Evolutionary conservation across 2,888 invertebrate genomes (phyloP).

Genomic region (Thera britannica): DNA sequence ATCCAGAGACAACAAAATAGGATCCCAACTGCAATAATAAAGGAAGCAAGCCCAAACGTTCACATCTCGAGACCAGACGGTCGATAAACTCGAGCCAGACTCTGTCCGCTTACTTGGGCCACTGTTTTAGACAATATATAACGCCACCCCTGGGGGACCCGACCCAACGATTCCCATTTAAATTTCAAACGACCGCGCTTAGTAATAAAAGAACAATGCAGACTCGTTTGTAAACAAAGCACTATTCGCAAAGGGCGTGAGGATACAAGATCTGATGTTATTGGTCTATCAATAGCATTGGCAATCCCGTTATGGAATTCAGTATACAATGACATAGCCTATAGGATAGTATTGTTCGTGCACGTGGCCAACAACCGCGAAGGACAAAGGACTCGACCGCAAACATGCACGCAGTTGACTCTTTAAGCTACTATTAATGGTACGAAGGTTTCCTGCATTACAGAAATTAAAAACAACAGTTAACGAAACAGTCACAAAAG

Average conservation of each 20-base stretch:
- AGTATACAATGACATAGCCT: slow-evolving; percentile 51
- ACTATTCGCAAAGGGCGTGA: slow-evolving; percentile 54
- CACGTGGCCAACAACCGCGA: slow-evolving; percentile 61
- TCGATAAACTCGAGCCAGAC: slow-evolving; percentile 73
- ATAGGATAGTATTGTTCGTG: slow-evolving; percentile 46
- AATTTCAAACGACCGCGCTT: slow-evolving; percentile 29
- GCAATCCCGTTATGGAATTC: slow-evolving; percentile 60
- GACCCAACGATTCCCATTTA: slow-evolving; percentile 41
- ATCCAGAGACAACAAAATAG: slow-evolving; percentile 2
- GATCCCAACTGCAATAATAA: slow-evolving; percentile 14
- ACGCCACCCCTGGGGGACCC: slow-evolving; percentile 41
- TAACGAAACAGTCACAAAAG: slow-evolving; percentile 18
- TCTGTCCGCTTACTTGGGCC: slow-evolving; percentile 53
- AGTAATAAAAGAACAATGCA: slow-evolving; percentile 35
- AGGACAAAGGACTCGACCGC: slow-evolving; percentile 22
- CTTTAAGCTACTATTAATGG: slow-evolving; percentile 18
- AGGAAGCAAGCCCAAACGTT: slow-evolving; percentile 44
- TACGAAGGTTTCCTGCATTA: slow-evolving; percentile 39
- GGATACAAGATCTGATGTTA: slow-evolving; percentile 60
- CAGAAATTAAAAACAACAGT: neutral
- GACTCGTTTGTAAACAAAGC: slow-evolving; percentile 46
- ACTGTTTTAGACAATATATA: slow-evolving; percentile 56
- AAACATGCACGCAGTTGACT: slow-evolving; percentile 19
- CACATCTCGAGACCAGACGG: slow-evolving; percentile 63
- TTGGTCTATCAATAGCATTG: slow-evolving; percentile 69